These are phyloP conservation scores for Cepphus grylle DNA, from an alignment of 2,113 vertebrate genomes.

Conservation along the genomic window DNA sequence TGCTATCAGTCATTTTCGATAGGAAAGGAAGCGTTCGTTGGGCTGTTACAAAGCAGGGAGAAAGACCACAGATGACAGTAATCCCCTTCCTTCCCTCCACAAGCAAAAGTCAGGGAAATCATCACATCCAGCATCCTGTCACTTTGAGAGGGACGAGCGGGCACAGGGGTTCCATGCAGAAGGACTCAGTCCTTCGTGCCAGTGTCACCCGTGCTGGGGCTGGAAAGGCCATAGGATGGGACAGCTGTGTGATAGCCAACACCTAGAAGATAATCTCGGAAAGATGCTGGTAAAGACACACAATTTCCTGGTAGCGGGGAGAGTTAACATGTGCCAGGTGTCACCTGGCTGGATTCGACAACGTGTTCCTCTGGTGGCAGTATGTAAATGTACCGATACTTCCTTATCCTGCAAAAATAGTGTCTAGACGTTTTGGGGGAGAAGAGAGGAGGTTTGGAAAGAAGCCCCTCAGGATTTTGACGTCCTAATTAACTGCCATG, in stretches of 20 bases:
- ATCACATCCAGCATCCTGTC: neutral
- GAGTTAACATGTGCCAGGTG: neutral
- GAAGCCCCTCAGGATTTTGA: neutral
- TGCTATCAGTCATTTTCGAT: neutral
- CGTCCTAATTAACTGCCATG: neutral
- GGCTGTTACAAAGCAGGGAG: neutral
- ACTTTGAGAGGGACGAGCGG: neutral
- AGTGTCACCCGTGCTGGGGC: neutral
- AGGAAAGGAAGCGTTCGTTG: neutral
- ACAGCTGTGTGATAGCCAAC: fast-evolving
- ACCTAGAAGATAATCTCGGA: neutral
- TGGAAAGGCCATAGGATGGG: fast-evolving
- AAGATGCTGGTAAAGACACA: fast-evolving
- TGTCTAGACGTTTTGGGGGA: neutral
- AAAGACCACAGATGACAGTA: neutral
- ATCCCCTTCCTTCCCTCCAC: neutral
- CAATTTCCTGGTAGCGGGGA: neutral
- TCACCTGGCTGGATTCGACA: neutral
- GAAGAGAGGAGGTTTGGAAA: neutral
- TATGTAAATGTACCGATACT: fast-evolving
- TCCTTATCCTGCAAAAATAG: neutral
- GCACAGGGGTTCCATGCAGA: neutral
- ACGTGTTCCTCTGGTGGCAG: neutral
- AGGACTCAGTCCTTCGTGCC: fast-evolving
- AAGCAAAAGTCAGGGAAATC: neutral